Conservation (phyloP, 2,888 invertebrate species). For the Pomacea canaliculata region DNA sequence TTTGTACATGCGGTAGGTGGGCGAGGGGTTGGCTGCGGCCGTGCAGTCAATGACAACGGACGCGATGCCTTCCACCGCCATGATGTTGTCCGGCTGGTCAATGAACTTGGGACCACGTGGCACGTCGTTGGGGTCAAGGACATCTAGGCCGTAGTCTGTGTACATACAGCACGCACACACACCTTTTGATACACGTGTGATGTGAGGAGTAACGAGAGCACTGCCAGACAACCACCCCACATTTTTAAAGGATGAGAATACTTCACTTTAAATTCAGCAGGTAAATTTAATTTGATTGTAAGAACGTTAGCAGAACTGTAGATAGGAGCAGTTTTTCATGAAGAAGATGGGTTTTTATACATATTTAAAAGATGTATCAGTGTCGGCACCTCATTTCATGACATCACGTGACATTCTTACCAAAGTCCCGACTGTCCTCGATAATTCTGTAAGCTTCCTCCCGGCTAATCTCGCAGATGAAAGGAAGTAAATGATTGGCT, state of each 20-base stretch:
- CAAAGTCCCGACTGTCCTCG: constrained; percentile 49
- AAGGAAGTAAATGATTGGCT: constrained; percentile 33
- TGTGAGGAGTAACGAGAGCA: no score
- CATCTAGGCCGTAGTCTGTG: constrained; percentile 59
- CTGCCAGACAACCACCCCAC: no score
- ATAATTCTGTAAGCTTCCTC: constrained; percentile 47
- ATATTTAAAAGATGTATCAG: no score
- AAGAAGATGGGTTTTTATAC: no score
- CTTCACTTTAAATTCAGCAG: no score
- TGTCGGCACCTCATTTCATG: no score
- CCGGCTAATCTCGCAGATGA: constrained; percentile 49
- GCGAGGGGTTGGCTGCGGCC: constrained; percentile 84
- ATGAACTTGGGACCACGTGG: constrained; percentile 91
- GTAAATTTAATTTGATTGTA: no score
- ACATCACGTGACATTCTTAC: constrained; percentile 31
- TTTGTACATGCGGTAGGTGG: constrained; percentile 77
- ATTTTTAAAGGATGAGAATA: no score
- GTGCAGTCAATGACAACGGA: constrained; percentile 66
- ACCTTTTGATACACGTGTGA: no score
- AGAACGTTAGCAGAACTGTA: no score
- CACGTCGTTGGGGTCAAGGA: constrained; percentile 81
- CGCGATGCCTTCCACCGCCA: constrained; percentile 51
- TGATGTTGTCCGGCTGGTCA: constrained; percentile 70
- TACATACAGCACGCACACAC: neutral
- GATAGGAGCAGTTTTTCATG: no score